Evolutionary conservation across 1,140 invertebrate genomes (phyloP).

Genomic region (Phortica variegata): DNA sequence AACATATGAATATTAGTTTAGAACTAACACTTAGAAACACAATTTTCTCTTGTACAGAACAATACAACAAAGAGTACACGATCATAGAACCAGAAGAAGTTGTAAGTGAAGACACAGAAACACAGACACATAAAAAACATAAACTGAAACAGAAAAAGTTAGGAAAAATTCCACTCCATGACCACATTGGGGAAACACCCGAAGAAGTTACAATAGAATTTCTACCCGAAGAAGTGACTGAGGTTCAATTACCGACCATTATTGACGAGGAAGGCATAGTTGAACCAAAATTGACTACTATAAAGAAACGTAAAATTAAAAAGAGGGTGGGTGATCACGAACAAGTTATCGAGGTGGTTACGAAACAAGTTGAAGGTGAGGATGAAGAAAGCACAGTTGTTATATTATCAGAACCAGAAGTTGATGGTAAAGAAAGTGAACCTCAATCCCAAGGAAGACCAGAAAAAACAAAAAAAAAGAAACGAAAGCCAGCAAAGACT

Average conservation of each 20-base stretch:
- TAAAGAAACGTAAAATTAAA: constrained; percentile 36
- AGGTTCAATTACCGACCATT: constrained; percentile 26
- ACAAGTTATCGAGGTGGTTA: constrained; percentile 20
- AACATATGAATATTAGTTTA: constrained; percentile 51
- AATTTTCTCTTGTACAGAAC: constrained; percentile 54
- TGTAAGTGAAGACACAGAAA: constrained; percentile 47
- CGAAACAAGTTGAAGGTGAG: constrained; percentile 19
- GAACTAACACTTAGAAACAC: constrained; percentile 50
- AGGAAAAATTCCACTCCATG: constrained; percentile 22
- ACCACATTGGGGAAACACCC: constrained; percentile 35
- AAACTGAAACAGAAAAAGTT: constrained; percentile 43
- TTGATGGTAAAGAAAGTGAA: constrained; percentile 6
- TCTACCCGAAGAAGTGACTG: constrained; percentile 22
- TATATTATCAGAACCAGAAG: constrained; percentile 6
- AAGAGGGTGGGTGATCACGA: constrained; percentile 18
- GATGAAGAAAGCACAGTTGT: constrained; percentile 28
- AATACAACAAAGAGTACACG: constrained; percentile 56
- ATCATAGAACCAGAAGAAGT: constrained; percentile 54
- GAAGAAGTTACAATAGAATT: constrained; percentile 22
- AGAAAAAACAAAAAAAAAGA: constrained; percentile 44
- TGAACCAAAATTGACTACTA: constrained; percentile 31
- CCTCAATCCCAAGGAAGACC: background rate
- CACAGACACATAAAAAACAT: constrained; percentile 48
- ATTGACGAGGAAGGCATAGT: constrained; percentile 31
- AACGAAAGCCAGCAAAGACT: constrained; percentile 30